A percentile compares a stretch with the other conserved stretches of the same genome.
These are phyloP conservation scores for Hepsetus odoe DNA, from an alignment of 2,113 vertebrate species.

Conservation along the genomic window DNA sequence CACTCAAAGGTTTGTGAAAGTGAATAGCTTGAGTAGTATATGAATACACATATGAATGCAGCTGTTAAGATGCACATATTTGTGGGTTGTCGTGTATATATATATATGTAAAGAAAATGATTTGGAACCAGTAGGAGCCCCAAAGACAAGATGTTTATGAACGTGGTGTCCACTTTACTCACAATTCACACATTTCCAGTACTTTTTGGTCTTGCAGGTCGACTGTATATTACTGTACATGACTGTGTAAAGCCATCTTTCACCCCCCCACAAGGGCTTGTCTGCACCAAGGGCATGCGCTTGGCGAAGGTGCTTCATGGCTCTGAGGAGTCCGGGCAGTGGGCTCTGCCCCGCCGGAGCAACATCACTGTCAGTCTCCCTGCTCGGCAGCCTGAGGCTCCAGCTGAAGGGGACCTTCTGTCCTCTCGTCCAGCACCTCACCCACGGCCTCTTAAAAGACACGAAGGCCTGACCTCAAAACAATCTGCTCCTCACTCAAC, in stretches of 20 bases:
- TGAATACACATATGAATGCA: not conserved
- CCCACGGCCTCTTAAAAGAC: slow-evolving; percentile 50
- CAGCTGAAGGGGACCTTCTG: slow-evolving; percentile 58
- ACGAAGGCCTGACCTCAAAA: slow-evolving; percentile 62
- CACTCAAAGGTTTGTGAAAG: not conserved
- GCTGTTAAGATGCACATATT: too few species aligned
- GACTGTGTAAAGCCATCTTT: not conserved
- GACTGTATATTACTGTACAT: not conserved
- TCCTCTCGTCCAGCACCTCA: slow-evolving; percentile 55
- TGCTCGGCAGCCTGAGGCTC: slow-evolving; percentile 55
- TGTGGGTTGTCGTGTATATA: too few species aligned
- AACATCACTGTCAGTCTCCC: slow-evolving; percentile 65
- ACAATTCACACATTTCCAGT: slow-evolving; percentile 18
- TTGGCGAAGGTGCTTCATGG: slow-evolving; percentile 71
- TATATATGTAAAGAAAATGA: too few species aligned
- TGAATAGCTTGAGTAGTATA: not conserved
- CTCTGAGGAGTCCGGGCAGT: slow-evolving; percentile 62
- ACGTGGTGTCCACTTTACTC: too few species aligned
- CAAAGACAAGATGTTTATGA: not conserved
- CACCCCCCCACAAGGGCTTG: slow-evolving; percentile 14
- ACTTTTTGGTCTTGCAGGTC: not conserved
- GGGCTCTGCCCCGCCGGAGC: slow-evolving; percentile 64
- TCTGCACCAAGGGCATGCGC: slow-evolving; percentile 64
- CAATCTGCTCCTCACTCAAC: slow-evolving; percentile 53
- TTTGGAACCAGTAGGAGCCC: too few species aligned